Conservation (phyloP, 2,797 vertebrate genomes). For the Pempheris klunzingeri region DNA sequence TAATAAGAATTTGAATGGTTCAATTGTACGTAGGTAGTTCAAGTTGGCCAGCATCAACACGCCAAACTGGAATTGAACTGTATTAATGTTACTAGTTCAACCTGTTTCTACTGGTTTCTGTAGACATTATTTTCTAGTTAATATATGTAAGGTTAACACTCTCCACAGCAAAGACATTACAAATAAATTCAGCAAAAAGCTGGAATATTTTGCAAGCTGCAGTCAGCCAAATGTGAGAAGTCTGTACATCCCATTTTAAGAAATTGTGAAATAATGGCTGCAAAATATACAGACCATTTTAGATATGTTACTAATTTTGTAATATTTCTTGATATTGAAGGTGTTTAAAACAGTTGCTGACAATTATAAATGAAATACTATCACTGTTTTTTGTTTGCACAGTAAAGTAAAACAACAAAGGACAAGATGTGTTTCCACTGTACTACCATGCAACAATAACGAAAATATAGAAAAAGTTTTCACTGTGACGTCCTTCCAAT, state of each 20-base stretch:
- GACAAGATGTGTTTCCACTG: too few species aligned
- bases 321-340: too few species aligned
- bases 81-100: neutral
- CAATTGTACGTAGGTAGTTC: neutral
- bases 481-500: neutral
- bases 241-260: neutral
- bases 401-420: too few species aligned
- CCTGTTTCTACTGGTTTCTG: too few species aligned
- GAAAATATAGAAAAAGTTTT: neutral
- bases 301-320: neutral
- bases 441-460: too few species aligned
- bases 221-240: too few species aligned
- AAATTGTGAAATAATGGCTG: neutral
- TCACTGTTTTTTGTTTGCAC: too few species aligned
- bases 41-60: neutral
- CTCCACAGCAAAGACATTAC: neutral
- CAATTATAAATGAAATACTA: too few species aligned
- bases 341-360: too few species aligned
- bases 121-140: too few species aligned
- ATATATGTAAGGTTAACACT: neutral
- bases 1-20: neutral
- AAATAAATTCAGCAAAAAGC: neutral
- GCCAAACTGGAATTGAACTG: neutral
- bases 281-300: neutral
- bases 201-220: neutral